A percentile compares a stretch with the other conserved stretches of the same genome.
These are phyloP conservation scores for Heliconius melpomene DNA, from an alignment of 1,140 invertebrate genomes.

Conservation along the genomic window DNA sequence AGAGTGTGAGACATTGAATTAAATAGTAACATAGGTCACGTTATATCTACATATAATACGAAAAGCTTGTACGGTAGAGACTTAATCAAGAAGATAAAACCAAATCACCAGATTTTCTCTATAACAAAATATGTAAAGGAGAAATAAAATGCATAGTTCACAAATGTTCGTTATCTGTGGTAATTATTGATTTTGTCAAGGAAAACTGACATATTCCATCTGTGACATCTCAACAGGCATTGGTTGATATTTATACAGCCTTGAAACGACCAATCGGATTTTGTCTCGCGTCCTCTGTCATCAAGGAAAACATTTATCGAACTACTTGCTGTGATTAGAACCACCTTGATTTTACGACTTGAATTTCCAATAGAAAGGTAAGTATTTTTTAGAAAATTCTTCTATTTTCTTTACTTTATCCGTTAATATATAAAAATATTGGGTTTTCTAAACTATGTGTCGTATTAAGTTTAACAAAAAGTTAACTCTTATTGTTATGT, in stretches of 20 bases:
- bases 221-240: not conserved
- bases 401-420: not conserved
- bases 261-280: not conserved
- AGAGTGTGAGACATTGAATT: too few species aligned
- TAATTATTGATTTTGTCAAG: not conserved
- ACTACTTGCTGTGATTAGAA: slow-evolving; percentile 32
- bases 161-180: not conserved
- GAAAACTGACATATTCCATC: not conserved
- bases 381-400: slow-evolving; percentile 10
- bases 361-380: slow-evolving; percentile 15
- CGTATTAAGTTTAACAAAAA: not conserved
- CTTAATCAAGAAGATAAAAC: too few species aligned
- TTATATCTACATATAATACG: too few species aligned
- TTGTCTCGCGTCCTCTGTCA: not conserved
- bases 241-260: not conserved
- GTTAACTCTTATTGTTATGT: slow-evolving; percentile 51
- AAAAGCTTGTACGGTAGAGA: too few species aligned
- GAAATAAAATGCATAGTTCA: too few species aligned
- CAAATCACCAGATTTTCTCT: too few species aligned
- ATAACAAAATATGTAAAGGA: too few species aligned
- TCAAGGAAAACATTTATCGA: slow-evolving; percentile 25
- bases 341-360: slow-evolving; percentile 19
- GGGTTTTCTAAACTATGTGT: not conserved
- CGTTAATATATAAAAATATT: not conserved
- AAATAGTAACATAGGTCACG: too few species aligned